Percentiles rank a stretch among this genome's conserved stretches.
Evolutionary conservation across 1,140 invertebrate species (phyloP).

Genomic region (Zeugodacus cucurbitae): DNA sequence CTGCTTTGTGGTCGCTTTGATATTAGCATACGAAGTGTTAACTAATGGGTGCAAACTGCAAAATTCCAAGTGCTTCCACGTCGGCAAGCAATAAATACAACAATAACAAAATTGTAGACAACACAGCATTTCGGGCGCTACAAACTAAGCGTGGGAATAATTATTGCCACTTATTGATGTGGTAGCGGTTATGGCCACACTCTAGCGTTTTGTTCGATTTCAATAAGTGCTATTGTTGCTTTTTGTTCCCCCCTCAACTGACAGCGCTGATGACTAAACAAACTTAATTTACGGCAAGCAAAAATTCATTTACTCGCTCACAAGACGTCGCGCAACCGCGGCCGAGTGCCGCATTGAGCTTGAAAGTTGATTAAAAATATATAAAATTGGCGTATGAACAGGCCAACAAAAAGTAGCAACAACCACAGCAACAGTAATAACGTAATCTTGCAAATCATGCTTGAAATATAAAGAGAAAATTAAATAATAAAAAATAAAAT

Average conservation of each 20-base stretch:
- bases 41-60: conserved; percentile 44
- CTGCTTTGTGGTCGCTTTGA: not conserved
- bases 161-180: not conserved
- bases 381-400: conserved; percentile 17
- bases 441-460: conserved; percentile 15
- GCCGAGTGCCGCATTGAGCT: not conserved
- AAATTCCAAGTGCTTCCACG: not conserved
- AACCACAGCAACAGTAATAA: not conserved
- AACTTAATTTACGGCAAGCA: conserved; percentile 38
- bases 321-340: not conserved
- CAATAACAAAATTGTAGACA: not conserved
- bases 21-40: conserved; percentile 44
- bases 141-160: conserved; percentile 40
- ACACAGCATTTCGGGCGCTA: not conserved
- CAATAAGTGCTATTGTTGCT: not conserved
- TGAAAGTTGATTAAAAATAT: conserved; percentile 43
- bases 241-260: not conserved
- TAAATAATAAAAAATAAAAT: not conserved
- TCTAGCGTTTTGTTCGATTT: not conserved
- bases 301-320: conserved; percentile 28
- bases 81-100: not conserved
- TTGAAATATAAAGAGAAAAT: not conserved
- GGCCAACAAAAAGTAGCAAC: conserved; percentile 18
- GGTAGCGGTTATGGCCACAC: not conserved
- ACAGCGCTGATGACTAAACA: not conserved